Evolutionary conservation across 2,888 invertebrate species (phyloP).

Genomic region (Eugnorisma glareosa): DNA sequence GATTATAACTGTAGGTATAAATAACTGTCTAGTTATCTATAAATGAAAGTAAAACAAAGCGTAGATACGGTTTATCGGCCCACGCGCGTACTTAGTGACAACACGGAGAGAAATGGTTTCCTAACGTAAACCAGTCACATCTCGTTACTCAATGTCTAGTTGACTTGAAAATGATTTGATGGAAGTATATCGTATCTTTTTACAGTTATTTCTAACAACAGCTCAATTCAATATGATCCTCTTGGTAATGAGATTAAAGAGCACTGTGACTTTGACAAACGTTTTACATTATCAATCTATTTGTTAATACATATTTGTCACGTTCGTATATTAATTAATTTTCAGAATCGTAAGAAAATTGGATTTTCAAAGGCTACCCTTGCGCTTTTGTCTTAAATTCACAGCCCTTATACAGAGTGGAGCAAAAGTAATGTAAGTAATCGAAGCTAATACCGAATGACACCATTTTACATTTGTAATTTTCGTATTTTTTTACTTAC

Average conservation of each 20-base stretch:
- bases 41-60: constrained; percentile 46
- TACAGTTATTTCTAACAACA: background rate
- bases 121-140: background rate
- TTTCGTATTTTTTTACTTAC: no score
- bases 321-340: background rate
- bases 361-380: background rate
- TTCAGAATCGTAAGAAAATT: background rate
- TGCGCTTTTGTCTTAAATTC: background rate
- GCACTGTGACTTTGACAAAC: background rate
- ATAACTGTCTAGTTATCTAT: constrained; percentile 6
- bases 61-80: constrained; percentile 11
- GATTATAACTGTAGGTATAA: background rate
- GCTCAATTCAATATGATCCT: background rate
- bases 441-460: background rate
- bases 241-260: background rate
- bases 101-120: constrained; percentile 8
- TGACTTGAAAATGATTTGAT: background rate
- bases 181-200: background rate
- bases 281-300: background rate
- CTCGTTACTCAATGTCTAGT: background rate
- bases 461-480: no score
- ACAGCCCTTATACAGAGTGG: background rate
- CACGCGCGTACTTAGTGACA: constrained; percentile 32
- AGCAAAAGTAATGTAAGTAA: background rate
- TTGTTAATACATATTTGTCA: background rate